Evolutionary conservation across 2,113 vertebrate species (phyloP).

Genomic region (Centropus unirufus): DNA sequence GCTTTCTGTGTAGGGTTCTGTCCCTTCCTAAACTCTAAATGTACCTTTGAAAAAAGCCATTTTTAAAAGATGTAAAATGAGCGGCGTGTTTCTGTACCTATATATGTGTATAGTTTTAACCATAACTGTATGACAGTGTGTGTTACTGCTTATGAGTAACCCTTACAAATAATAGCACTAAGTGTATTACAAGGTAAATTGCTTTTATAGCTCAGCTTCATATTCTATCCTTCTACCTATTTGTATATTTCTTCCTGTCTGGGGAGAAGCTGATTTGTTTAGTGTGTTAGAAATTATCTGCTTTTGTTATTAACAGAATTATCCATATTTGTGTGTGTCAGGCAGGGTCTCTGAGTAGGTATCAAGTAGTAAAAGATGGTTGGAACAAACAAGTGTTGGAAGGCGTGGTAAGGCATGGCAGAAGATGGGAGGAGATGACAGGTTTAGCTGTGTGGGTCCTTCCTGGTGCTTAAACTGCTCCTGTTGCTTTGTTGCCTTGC

Average conservation of each 20-base stretch:
- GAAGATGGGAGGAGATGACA: neutral
- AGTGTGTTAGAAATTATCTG: neutral
- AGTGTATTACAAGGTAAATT: neutral
- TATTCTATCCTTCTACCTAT: neutral
- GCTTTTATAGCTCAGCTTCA: neutral
- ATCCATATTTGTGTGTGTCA: neutral
- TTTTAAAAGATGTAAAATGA: neutral
- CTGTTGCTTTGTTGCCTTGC: neutral
- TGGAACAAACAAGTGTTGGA: neutral
- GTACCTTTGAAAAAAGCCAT: neutral
- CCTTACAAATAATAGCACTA: neutral
- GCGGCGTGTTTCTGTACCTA: neutral
- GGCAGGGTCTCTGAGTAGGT: neutral
- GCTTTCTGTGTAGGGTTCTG: neutral
- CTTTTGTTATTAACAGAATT: neutral
- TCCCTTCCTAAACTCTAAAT: neutral
- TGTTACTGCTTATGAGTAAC: neutral
- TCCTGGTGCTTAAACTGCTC: neutral
- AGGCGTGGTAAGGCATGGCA: neutral
- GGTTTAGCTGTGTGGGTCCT: neutral
- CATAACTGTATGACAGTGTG: neutral
- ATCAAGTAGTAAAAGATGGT: neutral
- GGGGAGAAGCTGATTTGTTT: neutral
- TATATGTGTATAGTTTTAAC: neutral
- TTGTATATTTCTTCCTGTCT: neutral